Evolutionary conservation across 2,888 invertebrate genomes (phyloP), one percentile per base, ranked within the genome.

Genomic region (Parascotia fuliginaria): DNA sequence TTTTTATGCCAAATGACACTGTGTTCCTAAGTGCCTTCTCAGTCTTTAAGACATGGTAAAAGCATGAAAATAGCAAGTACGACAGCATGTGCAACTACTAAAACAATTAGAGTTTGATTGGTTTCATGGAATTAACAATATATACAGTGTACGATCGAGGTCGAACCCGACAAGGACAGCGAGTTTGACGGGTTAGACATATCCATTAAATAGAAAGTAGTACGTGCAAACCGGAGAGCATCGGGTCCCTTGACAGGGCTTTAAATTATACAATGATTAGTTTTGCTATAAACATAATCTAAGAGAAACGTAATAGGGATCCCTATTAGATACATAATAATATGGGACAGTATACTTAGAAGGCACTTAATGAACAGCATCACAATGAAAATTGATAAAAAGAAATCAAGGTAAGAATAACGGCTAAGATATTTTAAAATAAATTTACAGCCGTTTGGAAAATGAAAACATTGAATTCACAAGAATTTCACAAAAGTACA

Each of bases 171-270:
- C 64, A 71, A 72, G 75, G 74, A 77, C 74, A 69, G 70, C 79
- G 40, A 58, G 83, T 80, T 74, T 70, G 73, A 79, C 83, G 57
- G 69, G 80, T 76, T 73, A 53, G 70, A 67, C 62, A 61, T 64
- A 65, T 64, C 68, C 64, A 77, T 77, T 76, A 72, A 61, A 60
- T 73, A 73, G 80, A 79, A 79, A 79, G 79, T 71, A 63, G 75
- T 61, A 66, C 70, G 60, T 65, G 60, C 55, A 24, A 61, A 65
- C 55, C 65, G 62, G 68, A 65, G 61, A 71, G 61, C 60, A 70
- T 50, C 63, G 56, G 33, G 60, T 66, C 70, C 73, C 73, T 73
- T 70, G 69, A 73, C 70, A 73, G 65, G 70, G 64, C 64, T 70
- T 61, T 70, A 60, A 70, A 68, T 69, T 73, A 65, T 67, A 71